Base-by-base conservation (phyloP, 2,797 vertebrate genomes). In the Merluccius polli region DNA sequence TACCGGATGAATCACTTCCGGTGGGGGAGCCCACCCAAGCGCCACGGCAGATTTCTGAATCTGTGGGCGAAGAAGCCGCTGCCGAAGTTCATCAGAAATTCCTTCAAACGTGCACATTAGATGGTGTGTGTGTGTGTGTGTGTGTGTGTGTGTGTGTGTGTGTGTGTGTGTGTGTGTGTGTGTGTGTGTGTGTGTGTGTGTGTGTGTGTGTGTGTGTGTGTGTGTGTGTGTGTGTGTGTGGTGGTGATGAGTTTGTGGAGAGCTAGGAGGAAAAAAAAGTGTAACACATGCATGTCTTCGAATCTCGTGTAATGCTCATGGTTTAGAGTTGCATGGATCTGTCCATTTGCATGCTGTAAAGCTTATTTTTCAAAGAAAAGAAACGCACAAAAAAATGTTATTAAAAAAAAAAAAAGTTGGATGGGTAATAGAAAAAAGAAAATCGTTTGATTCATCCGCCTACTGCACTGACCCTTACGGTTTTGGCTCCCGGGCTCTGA, bases 1-100 rank as follows among this genome's bases (percentile, higher is more conserved):
- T 96, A 95, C 44, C 90, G 78, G 78, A 94, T 95, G 92, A 93
- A 79, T 78, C 96, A 94, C 76, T 96, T 96, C 88, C 93, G 94
- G 67, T 96, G 96, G 96, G 93, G 93, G 13, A 82, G 84, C 30
- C 95, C 94, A 0, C 83, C 93, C 71, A 97, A 96, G 87, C 94
- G 94, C 48, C 95, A 95, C 0, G 91, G 92, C 0, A 93, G 91
- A 78, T 92, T 94, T 75, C 92, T 92, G 92, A 94, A 84, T 75
- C 82, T 86, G 0, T 84, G 75, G 86, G 83, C 90, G 78, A 93
- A 92, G 68, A 93, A 88, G 31, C 90, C 94, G 4, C 91, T 97
- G 86, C 81, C 94, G 89, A 94, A 91, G 74, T 89, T 96, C 76
- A 91, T 97, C 84, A 94, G 91, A 84, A 95, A 96, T 30, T 90